These are phyloP conservation scores for Augochlorella aurata DNA, from an alignment of 2,888 invertebrate genomes.

Conservation along the genomic window DNA sequence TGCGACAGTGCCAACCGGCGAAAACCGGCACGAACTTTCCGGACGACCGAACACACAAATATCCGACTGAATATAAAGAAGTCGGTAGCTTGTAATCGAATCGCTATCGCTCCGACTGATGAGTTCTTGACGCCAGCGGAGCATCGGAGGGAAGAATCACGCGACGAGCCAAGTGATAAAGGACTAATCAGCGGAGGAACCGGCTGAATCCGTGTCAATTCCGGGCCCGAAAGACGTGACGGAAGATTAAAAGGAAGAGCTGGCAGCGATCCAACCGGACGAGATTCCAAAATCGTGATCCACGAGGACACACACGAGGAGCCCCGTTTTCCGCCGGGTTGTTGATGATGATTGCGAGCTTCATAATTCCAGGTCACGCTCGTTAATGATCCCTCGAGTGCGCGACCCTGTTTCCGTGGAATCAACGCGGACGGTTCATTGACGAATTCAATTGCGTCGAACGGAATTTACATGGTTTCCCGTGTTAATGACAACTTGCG, in stretches of 20 bases:
- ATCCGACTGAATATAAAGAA: too few relatives aligned
- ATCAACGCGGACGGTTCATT: constrained; percentile 30
- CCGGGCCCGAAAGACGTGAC: not conserved
- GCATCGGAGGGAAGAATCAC: not conserved
- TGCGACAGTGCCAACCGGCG: too few relatives aligned
- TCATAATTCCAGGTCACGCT: constrained; percentile 50
- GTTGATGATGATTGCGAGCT: constrained; percentile 30
- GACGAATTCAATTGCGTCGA: constrained; percentile 36
- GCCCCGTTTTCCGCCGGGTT: not conserved
- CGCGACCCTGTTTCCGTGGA: constrained; percentile 5
- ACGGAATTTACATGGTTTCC: constrained; percentile 31
- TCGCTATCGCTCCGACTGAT: not conserved
- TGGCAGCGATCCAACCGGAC: constrained; percentile 41
- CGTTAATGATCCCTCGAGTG: constrained; percentile 44
- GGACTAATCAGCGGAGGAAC: constrained; percentile 7
- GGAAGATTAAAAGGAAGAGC: constrained; percentile 41
- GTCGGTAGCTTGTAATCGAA: not conserved
- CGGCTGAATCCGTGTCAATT: constrained; percentile 1
- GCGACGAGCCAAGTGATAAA: constrained; percentile 2
- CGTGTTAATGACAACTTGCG: constrained; percentile 3
- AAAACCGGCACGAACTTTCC: too few relatives aligned
- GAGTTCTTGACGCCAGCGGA: not conserved
- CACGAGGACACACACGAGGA: constrained; percentile 8
- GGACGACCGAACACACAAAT: too few relatives aligned
- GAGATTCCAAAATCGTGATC: constrained; percentile 27